These are phyloP conservation scores for Dione vanillae DNA, from an alignment of 2,888 invertebrate genomes.

Conservation along the genomic window DNA sequence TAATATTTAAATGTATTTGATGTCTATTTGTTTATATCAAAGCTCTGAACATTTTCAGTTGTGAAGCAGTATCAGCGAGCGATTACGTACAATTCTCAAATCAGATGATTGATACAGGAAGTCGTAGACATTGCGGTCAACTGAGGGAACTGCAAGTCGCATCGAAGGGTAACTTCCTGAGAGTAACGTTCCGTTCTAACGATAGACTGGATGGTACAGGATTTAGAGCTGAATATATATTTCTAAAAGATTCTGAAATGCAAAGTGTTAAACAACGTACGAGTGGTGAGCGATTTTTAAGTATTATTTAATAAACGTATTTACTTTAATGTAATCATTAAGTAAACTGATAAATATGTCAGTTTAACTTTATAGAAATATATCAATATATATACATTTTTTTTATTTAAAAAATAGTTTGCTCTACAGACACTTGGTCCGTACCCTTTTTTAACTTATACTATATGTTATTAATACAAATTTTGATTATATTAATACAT, in stretches of 20 bases:
- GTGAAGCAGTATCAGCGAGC: conserved; percentile 94
- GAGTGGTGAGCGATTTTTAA: conserved; percentile 55
- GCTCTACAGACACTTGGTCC: too few relatives aligned
- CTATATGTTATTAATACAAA: too few relatives aligned
- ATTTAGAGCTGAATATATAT: conserved; percentile 95
- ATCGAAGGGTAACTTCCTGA: conserved; percentile 95
- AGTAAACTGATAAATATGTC: too few relatives aligned
- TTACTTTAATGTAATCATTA: too few relatives aligned
- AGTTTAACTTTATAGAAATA: too few relatives aligned
- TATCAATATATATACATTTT: too few relatives aligned
- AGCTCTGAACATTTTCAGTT: conserved; percentile 83
- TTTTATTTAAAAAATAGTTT: too few relatives aligned
- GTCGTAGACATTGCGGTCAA: conserved; percentile 93
- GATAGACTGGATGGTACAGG: conserved; percentile 96
- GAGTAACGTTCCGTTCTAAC: conserved; percentile 97
- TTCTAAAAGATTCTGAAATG: conserved; percentile 88
- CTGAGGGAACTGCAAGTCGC: conserved; percentile 89
- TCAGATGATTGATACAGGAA: conserved; percentile 92
- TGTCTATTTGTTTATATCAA: too few relatives aligned
- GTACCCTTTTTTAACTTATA: too few relatives aligned
- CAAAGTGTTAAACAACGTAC: conserved; percentile 71
- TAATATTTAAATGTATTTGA: too few relatives aligned
- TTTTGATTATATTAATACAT: too few relatives aligned
- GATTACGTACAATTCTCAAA: conserved; percentile 98
- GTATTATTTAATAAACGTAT: not conserved